Evolutionary conservation across 2,888 invertebrate genomes (phyloP).

Genomic region (Mesorhabditis spiculigera): DNA sequence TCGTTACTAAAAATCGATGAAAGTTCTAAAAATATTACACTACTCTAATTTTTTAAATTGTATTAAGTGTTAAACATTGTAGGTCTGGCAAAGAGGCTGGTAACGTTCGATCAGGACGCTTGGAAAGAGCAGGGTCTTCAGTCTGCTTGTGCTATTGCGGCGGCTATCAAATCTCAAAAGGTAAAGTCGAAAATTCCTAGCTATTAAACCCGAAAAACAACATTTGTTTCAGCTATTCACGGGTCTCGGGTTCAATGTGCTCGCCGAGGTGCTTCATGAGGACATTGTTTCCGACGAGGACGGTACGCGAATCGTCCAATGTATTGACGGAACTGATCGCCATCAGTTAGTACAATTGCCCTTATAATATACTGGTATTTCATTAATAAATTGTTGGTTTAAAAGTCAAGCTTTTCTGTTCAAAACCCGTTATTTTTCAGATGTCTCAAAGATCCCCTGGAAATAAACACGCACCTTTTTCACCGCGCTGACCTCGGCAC

Average conservation of each 20-base stretch:
- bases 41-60: background rate
- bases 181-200: background rate
- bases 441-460: no score
- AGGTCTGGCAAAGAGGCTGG: constrained; percentile 6
- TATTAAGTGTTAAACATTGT: background rate
- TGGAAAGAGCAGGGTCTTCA: background rate
- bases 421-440: no score
- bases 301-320: background rate
- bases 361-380: background rate
- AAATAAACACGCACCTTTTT: no score
- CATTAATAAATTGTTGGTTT: no score
- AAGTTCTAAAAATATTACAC: background rate
- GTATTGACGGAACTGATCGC: constrained; percentile 2
- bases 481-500: no score
- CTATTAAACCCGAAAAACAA: background rate
- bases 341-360: background rate
- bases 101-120: background rate
- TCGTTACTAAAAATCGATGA: background rate
- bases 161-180: constrained; percentile 2
- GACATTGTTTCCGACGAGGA: background rate
- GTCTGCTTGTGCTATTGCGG: background rate
- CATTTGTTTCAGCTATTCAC: background rate
- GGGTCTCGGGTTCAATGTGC: background rate
- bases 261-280: background rate
- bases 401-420: no score